phyloP scores from a whole-genome alignment of 2,797 vertebrate species.

The Amniataba percoides region DNA sequence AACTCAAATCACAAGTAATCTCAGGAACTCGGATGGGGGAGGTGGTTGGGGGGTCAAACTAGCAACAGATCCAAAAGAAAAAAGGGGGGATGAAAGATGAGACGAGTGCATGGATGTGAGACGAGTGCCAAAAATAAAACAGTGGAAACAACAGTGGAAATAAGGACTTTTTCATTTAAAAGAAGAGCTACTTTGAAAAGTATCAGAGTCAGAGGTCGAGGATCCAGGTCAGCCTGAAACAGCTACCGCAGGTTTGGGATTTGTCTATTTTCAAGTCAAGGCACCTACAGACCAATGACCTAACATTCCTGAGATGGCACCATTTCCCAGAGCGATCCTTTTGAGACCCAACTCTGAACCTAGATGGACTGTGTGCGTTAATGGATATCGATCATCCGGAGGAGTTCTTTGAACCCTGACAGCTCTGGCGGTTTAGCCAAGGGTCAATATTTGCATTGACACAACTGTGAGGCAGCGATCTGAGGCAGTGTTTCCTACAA shows the following conservation, averaged over 20 bases:
- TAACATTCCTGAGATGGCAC: conserved; percentile 56
- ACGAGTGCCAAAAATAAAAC: neutral
- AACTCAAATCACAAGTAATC: conserved; percentile 60
- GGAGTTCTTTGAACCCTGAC: conserved; percentile 66
- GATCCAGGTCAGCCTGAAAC: neutral
- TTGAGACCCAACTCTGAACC: conserved; percentile 40
- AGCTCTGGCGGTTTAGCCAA: conserved; percentile 55
- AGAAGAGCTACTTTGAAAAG: neutral
- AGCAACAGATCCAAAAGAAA: conserved; percentile 32
- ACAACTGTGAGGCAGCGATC: conserved; percentile 12
- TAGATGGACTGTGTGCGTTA: conserved; percentile 62
- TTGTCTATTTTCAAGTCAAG: conserved; percentile 32
- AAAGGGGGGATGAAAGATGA: neutral
- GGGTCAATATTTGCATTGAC: conserved; percentile 72
- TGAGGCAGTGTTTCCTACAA: conserved; percentile 15
- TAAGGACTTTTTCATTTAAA: neutral
- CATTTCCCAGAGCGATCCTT: conserved; percentile 42
- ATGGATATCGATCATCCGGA: conserved; percentile 77
- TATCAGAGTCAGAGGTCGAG: neutral
- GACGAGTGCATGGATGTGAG: neutral
- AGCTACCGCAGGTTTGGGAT: conserved; percentile 7
- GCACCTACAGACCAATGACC: conserved; percentile 34
- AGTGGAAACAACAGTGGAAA: neutral
- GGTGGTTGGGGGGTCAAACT: conserved; percentile 21
- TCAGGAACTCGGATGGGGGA: conserved; percentile 26